Conservation (phyloP, 2,797 vertebrate species). For the Urosaurus nigricauda region DNA sequence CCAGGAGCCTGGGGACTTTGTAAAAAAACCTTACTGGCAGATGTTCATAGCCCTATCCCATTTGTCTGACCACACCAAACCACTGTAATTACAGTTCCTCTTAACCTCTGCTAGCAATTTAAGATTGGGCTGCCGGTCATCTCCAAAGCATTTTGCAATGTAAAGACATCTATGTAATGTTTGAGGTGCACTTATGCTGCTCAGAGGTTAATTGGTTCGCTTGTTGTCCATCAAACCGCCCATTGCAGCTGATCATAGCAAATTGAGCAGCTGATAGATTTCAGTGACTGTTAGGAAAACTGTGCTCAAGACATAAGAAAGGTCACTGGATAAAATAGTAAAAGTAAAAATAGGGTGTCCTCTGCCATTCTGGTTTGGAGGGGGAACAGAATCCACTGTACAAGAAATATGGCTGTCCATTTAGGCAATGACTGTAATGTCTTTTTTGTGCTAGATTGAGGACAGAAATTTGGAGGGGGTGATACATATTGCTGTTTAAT, state of each 20-base stretch:
- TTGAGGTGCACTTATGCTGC: neutral
- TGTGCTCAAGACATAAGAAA: neutral
- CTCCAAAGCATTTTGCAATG: neutral
- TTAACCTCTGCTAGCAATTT: neutral
- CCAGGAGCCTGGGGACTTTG: neutral
- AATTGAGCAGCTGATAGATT: conserved; percentile 11
- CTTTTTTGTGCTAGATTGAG: no score
- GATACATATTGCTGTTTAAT: neutral
- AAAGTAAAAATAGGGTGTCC: neutral
- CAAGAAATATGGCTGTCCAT: neutral
- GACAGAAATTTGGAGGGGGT: neutral
- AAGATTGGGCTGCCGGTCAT: neutral
- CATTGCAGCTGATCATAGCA: conserved; percentile 8
- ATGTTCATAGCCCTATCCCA: neutral
- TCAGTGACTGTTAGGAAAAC: neutral
- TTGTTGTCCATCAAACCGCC: conserved; percentile 8
- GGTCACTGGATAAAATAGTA: neutral
- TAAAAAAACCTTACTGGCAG: no score
- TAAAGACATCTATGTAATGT: neutral
- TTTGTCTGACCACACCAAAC: neutral
- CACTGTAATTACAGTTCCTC: neutral
- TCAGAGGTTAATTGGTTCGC: conserved; percentile 28
- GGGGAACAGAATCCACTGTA: no score
- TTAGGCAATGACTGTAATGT: neutral
- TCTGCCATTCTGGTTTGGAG: neutral